phyloP scores from a whole-genome alignment of 2,888 invertebrate genomes.

The Agonopterix arenella region DNA sequence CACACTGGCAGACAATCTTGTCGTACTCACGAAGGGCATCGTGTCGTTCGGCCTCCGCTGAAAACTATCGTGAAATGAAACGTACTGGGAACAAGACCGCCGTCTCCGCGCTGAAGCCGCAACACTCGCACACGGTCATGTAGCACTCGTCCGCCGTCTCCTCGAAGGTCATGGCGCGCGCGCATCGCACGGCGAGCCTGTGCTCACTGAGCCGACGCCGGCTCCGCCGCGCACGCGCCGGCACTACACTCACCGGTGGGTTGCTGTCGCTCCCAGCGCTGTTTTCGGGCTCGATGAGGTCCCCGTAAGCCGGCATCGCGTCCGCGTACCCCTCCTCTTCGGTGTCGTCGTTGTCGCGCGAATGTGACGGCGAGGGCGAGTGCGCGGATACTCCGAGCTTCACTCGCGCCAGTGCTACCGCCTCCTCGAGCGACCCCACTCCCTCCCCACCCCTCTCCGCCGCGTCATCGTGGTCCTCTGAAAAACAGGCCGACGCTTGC shows the following conservation, averaged over 20 bases:
- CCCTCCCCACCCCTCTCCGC: slow-evolving; percentile 50
- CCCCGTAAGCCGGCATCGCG: slow-evolving; percentile 73
- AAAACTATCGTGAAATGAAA: slow-evolving; percentile 67
- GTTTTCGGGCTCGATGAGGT: slow-evolving; percentile 65
- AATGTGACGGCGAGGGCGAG: slow-evolving; percentile 51
- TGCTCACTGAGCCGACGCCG: slow-evolving; percentile 38
- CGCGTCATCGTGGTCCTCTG: slow-evolving; percentile 69
- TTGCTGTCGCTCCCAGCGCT: slow-evolving; percentile 42
- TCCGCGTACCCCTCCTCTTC: slow-evolving; percentile 64
- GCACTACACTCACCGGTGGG: slow-evolving; percentile 33
- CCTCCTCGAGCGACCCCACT: slow-evolving; percentile 73
- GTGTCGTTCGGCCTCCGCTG: slow-evolving; percentile 48
- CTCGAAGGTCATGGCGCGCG: slow-evolving; percentile 75
- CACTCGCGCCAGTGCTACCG: slow-evolving; percentile 66
- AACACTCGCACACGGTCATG: slow-evolving; percentile 72
- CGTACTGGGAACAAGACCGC: slow-evolving; percentile 69
- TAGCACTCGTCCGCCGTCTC: slow-evolving; percentile 66
- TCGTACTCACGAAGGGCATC: slow-evolving; percentile 72
- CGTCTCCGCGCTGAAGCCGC: slow-evolving; percentile 74
- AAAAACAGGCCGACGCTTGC: slow-evolving; percentile 67
- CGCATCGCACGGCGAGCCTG: slow-evolving; percentile 58
- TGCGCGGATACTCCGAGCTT: slow-evolving; percentile 55
- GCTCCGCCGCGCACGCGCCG: slow-evolving; percentile 20
- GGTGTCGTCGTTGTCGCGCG: slow-evolving; percentile 54
- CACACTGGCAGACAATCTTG: slow-evolving; percentile 42